A percentile compares a stretch with the other conserved stretches of the same genome.
Conservation (phyloP, 2,113 vertebrate species). For the Toxostoma redivivum region DNA sequence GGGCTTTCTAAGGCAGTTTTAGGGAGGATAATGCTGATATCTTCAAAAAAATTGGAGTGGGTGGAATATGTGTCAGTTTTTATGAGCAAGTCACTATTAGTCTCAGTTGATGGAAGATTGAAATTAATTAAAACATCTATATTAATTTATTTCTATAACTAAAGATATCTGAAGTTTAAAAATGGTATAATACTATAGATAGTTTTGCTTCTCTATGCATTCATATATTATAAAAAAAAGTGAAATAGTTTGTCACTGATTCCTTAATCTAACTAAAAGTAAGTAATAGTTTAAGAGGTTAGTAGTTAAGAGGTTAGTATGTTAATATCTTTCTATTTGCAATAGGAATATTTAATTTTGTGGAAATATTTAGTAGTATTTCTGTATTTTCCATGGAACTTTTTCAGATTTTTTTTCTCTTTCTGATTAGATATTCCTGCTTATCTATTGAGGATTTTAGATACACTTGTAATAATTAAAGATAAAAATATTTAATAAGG, state of each 20-base stretch:
- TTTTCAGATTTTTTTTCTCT: background rate
- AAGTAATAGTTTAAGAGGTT: too few relatives aligned
- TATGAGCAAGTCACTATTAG: background rate
- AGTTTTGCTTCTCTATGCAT: background rate
- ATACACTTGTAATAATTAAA: background rate
- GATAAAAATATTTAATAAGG: background rate
- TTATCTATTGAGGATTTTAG: background rate
- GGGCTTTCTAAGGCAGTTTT: background rate
- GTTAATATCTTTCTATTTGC: background rate
- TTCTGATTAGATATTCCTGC: background rate
- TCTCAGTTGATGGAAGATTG: background rate
- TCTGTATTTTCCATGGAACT: background rate
- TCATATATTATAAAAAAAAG: background rate
- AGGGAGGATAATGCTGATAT: background rate
- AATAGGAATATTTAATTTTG: background rate
- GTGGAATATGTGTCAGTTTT: background rate
- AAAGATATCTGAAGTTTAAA: background rate
- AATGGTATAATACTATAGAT: background rate
- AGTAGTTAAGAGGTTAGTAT: background rate
- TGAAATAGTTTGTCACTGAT: background rate
- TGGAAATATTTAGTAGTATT: background rate
- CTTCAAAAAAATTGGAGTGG: background rate
- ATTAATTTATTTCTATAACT: background rate
- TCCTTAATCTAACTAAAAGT: background rate
- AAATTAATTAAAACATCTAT: background rate